Conservation (phyloP, 2,797 vertebrate species). For the Anguilla pacifica region DNA sequence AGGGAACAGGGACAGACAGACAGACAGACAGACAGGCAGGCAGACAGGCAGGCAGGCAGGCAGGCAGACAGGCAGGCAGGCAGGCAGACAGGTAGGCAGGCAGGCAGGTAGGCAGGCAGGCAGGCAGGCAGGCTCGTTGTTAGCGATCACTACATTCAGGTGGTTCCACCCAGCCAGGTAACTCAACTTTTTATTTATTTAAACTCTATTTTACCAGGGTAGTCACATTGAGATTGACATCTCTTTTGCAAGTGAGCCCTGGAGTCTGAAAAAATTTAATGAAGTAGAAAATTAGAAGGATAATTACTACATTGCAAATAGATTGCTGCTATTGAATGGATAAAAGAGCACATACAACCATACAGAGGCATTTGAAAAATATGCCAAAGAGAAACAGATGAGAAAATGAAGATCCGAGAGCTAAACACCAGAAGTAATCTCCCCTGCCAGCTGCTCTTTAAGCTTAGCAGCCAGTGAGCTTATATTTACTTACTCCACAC, state of each 20-base stretch:
- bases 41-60: neutral
- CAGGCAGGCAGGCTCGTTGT: no score
- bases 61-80: neutral
- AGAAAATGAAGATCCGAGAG: neutral
- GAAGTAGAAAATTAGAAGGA: no score
- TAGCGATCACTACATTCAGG: neutral
- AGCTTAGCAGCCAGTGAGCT: neutral
- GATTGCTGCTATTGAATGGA: neutral
- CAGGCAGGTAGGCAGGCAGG: no score
- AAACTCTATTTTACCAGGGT: no score
- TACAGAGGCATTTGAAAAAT: neutral
- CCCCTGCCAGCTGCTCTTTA: neutral
- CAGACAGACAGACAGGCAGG: neutral
- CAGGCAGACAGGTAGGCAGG: no score
- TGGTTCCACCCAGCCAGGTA: no score
- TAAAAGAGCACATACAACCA: neutral
- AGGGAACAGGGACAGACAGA: neutral
- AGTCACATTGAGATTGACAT: no score
- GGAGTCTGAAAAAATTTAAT: no score
- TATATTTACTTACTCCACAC: neutral
- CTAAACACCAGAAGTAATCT: neutral
- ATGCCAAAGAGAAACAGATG: neutral
- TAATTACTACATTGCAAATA: no score
- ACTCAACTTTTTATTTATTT: no score
- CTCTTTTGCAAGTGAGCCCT: no score